phyloP scores from a whole-genome alignment of 2,797 vertebrate species.

The Hapalemur alaotrensis region DNA sequence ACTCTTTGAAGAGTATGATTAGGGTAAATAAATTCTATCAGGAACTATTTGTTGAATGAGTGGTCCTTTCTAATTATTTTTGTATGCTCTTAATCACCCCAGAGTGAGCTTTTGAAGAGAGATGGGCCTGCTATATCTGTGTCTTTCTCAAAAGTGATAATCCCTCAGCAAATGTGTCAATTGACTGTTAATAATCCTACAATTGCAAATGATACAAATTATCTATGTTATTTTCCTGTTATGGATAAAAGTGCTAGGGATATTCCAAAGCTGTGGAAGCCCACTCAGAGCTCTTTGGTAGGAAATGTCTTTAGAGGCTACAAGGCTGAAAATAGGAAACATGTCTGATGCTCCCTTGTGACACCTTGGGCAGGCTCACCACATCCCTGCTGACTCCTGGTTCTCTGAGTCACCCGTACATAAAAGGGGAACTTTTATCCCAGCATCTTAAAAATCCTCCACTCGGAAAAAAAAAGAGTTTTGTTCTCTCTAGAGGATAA shows the following conservation, averaged over 20 bases:
- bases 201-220: background rate
- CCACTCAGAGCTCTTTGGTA: background rate
- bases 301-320: background rate
- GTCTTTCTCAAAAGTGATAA: background rate
- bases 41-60: background rate
- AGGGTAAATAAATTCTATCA: background rate
- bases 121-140: background rate
- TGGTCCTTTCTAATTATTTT: background rate
- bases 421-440: conserved; percentile 65
- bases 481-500: conserved; percentile 47
- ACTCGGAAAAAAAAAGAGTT: background rate
- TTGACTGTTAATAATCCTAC: background rate
- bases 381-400: conserved; percentile 31
- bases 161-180: background rate
- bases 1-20: background rate
- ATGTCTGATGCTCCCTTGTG: background rate
- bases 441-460: conserved; percentile 41
- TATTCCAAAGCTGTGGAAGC: background rate
- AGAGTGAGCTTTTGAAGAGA: background rate
- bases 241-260: background rate
- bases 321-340: background rate
- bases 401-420: conserved; percentile 50
- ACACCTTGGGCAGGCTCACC: background rate
- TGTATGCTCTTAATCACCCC: background rate
- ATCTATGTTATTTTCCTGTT: background rate